Conservation (phyloP, 2,113 vertebrate genomes). For the Athene cunicularia region DNA sequence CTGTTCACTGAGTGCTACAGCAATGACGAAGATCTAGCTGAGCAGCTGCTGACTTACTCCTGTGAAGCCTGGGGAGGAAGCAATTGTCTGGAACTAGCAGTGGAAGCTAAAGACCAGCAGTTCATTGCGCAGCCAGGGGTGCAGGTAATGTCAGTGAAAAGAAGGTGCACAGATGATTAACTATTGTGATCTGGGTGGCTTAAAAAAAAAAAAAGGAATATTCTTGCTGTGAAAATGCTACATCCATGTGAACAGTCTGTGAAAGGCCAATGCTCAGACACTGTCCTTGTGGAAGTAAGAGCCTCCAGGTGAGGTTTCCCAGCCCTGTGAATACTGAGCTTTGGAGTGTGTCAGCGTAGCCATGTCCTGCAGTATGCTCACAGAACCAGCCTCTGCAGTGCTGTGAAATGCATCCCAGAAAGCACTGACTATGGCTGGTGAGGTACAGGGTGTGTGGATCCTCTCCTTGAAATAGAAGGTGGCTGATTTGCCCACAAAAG, state of each 20-base stretch:
- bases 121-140: conserved; percentile 94
- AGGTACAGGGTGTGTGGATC: neutral
- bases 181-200: neutral
- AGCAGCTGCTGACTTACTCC: conserved; percentile 86
- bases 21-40: conserved; percentile 81
- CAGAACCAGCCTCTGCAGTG: neutral
- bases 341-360: rapidly evolving
- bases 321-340: neutral
- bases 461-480: neutral
- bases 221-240: neutral
- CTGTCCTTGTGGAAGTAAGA: neutral
- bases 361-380: neutral
- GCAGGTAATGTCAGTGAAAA: conserved; percentile 80
- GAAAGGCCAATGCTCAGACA: neutral
- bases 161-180: rapidly evolving
- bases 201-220: neutral
- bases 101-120: conserved; percentile 89
- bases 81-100: conserved; percentile 89
- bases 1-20: conserved; percentile 91
- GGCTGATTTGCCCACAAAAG: neutral
- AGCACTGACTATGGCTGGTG: neutral
- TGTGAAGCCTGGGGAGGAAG: conserved; percentile 90
- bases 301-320: neutral
- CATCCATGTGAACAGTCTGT: neutral
- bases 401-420: neutral